Conservation (phyloP, 23 tunicate genomes). For the Clavelina lepadiformis region DNA sequence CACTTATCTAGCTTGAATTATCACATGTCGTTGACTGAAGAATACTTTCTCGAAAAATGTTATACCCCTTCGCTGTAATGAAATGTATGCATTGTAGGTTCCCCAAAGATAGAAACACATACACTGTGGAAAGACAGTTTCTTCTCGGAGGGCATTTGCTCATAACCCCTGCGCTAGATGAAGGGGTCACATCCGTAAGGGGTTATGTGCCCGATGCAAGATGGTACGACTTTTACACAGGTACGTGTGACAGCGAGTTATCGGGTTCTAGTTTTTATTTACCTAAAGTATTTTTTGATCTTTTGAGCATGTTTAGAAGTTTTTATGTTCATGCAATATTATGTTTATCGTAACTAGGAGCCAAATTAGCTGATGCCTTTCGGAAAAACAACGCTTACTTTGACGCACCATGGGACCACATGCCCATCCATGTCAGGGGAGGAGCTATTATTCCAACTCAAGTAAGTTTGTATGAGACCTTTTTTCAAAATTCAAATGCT, state of each 20-base stretch:
- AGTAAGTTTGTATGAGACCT: slow-evolving; percentile 17
- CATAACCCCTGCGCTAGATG: slow-evolving; percentile 61
- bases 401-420: slow-evolving; percentile 74
- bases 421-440: slow-evolving; percentile 70
- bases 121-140: slow-evolving; percentile 53
- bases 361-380: slow-evolving; percentile 22
- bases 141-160: slow-evolving; percentile 64
- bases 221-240: slow-evolving; percentile 89
- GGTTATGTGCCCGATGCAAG: slow-evolving; percentile 73
- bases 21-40: too few relatives aligned
- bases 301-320: neutral
- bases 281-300: neutral
- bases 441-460: slow-evolving; percentile 78
- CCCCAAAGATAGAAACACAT: slow-evolving; percentile 62
- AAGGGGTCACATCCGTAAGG: slow-evolving; percentile 41
- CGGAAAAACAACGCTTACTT: slow-evolving; percentile 33
- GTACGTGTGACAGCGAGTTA: slow-evolving; percentile 4
- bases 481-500: neutral
- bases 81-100: too few relatives aligned
- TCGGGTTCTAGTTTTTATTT: neutral
- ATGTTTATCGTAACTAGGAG: slow-evolving; percentile 20
- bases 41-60: too few relatives aligned
- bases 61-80: too few relatives aligned
- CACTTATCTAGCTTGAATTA: too few relatives aligned
- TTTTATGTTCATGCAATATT: neutral